phyloP scores from a whole-genome alignment of 1,140 invertebrate species.

The Amphibalanus amphitrite region DNA sequence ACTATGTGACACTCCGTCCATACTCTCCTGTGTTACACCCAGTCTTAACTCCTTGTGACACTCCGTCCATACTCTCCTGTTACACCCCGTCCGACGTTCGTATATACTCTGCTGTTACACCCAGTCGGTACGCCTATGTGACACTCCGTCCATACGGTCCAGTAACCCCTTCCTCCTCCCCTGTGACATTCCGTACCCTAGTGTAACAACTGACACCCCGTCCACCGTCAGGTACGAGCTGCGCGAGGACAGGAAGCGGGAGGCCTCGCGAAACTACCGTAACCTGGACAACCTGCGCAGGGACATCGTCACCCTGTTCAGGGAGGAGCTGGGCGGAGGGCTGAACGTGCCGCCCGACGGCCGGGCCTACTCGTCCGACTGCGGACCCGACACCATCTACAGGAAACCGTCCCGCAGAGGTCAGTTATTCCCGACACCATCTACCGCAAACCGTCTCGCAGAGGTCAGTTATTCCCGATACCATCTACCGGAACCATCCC shows the following conservation, averaged over 20 bases:
- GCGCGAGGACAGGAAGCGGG: conserved; percentile 34
- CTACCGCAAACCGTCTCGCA: neutral
- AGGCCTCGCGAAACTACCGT: conserved; percentile 26
- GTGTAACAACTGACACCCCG: too few relatives aligned
- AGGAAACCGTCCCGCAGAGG: neutral
- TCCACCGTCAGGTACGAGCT: conserved; percentile 32
- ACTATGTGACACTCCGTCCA: too few relatives aligned
- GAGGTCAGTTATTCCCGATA: neutral
- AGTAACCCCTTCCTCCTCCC: too few relatives aligned
- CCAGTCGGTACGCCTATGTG: too few relatives aligned
- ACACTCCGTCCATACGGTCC: too few relatives aligned
- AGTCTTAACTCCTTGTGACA: too few relatives aligned
- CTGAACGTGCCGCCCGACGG: conserved; percentile 14
- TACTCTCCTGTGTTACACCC: too few relatives aligned
- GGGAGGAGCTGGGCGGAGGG: neutral
- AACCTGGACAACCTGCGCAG: conserved; percentile 33
- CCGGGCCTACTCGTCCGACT: conserved; percentile 3
- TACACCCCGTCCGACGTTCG: too few relatives aligned
- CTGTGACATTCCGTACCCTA: too few relatives aligned
- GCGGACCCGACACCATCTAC: conserved; percentile 1
- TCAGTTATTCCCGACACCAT: conserved; percentile 1
- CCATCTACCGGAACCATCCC: neutral
- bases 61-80: too few relatives aligned
- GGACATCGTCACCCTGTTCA: conserved; percentile 25
- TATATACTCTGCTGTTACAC: too few relatives aligned